Evolutionary conservation across 2,113 vertebrate species (phyloP).

Genomic region (Gambusia affinis): DNA sequence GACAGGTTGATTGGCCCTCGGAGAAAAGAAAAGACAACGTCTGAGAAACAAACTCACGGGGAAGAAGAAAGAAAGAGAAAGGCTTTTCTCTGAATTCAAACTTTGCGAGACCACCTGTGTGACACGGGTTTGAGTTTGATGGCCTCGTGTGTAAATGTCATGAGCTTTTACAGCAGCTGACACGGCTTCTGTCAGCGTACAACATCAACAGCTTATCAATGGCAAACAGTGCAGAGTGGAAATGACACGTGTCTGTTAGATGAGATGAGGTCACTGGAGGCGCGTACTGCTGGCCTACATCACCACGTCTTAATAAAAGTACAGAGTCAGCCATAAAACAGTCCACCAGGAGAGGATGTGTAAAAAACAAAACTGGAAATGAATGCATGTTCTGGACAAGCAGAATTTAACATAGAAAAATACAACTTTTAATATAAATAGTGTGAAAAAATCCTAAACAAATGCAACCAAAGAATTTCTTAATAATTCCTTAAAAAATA

Average conservation of each 20-base stretch:
- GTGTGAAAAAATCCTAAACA: too few relatives aligned
- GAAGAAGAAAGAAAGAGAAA: not conserved
- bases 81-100: slow-evolving; percentile 10
- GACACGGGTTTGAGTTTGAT: slow-evolving; percentile 60
- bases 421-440: too few relatives aligned
- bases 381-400: too few relatives aligned
- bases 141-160: slow-evolving; percentile 72
- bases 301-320: too few relatives aligned
- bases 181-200: slow-evolving; percentile 60
- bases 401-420: too few relatives aligned
- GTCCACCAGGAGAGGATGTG: too few relatives aligned
- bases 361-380: too few relatives aligned
- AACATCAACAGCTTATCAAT: slow-evolving; percentile 47
- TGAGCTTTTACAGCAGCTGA: slow-evolving; percentile 39
- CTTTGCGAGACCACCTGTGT: slow-evolving; percentile 69
- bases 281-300: too few relatives aligned
- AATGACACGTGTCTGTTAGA: slow-evolving; percentile 58
- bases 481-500: too few relatives aligned
- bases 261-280: slow-evolving; percentile 32
- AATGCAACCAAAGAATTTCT: too few relatives aligned
- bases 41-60: slow-evolving; percentile 19
- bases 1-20: slow-evolving; percentile 55
- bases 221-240: slow-evolving; percentile 59
- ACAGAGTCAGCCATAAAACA: too few relatives aligned
- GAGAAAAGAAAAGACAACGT: slow-evolving; percentile 35